Base-by-base conservation (phyloP, 2,113 vertebrate genomes). In the Burhinus oedicnemus region DNA sequence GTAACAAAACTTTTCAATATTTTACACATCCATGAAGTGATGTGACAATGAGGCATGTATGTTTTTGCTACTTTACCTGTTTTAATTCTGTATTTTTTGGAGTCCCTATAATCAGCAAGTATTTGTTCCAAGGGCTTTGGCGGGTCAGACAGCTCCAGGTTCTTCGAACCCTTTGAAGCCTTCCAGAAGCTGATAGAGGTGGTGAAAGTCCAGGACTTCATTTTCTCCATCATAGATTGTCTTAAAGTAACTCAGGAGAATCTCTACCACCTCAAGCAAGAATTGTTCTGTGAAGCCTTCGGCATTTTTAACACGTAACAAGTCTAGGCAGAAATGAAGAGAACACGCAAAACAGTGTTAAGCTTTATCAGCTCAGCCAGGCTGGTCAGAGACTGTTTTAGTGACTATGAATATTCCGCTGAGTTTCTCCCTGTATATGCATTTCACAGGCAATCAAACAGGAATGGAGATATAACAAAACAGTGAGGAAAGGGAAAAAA, bases 201-300 rank as follows among this genome's bases (percentile, higher is more conserved):
- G 87, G 71, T 98, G 98, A 80, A 98, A 99, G 74, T 98, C 98
- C 51, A 98, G 75, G 55, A 98, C 96, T 98, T 98, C 97, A 78
- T 95, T 97, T 82, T 94, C 97, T 60, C 93, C 82, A 65, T 97
- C 96, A 64, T 65, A 96, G 2, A 94, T 98, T 93, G 97, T 98
- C 74, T 90, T 96, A 36, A 98, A 91, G 12, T 98, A 97, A 47
- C 55, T 80, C n/a, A 98, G 65, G 14, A 98, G 76, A 90, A 98
- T 97, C 71, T 98, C 60, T 12, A 97, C 74, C 36, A 98, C 69
- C 68, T 98, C 96, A 70, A 98, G 95, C 36, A 98, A 93, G 87
- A 98, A 97, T 2, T 10, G 14, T 44, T 96, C 85, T 45, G 97
- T 98, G 38, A 95, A 80, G 45, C 92, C 86, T 79, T 97, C 93